These are phyloP conservation scores for Notolepis coatsorum DNA, from an alignment of 2,797 vertebrate genomes.

Conservation along the genomic window DNA sequence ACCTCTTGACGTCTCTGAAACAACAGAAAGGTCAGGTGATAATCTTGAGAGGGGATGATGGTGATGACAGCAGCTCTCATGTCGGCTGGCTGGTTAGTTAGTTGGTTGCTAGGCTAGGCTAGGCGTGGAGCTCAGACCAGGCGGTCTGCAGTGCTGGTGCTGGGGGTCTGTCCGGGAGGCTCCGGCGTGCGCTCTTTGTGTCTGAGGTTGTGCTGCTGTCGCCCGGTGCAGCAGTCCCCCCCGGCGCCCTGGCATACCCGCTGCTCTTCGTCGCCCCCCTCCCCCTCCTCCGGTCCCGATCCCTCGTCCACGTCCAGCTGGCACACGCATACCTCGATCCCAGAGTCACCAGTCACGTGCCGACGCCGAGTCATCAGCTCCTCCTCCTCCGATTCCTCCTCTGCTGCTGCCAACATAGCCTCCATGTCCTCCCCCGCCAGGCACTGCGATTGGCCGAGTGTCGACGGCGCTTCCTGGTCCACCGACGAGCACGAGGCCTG, in stretches of 20 bases:
- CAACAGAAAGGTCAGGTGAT: conserved; percentile 37
- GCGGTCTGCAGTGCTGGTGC: conserved; percentile 73
- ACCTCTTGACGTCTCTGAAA: conserved; percentile 31
- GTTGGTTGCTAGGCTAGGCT: neutral
- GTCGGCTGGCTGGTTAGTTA: conserved; percentile 39
- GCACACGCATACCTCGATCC: conserved; percentile 87
- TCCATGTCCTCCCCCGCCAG: conserved; percentile 42
- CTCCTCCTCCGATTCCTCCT: conserved; percentile 51
- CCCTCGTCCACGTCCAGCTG: conserved; percentile 79
- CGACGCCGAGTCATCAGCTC: conserved; percentile 81
- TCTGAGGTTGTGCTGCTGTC: conserved; percentile 60
- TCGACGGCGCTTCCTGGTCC: conserved; percentile 31
- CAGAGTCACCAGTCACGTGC: conserved; percentile 86
- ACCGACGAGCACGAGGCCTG: conserved; percentile 27
- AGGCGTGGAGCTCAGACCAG: conserved; percentile 79
- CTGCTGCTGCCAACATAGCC: conserved; percentile 33
- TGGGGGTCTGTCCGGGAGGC: conserved; percentile 56
- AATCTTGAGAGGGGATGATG: conserved; percentile 49
- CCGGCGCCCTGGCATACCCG: conserved; percentile 65
- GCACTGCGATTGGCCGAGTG: conserved; percentile 33
- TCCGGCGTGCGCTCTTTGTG: conserved; percentile 70
- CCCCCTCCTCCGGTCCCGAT: conserved; percentile 76
- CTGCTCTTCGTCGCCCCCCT: no score
- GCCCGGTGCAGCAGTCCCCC: conserved; percentile 74
- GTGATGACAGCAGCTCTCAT: conserved; percentile 34